Evolutionary conservation across 2,113 vertebrate genomes (phyloP), one percentile per base, ranked within the genome.

Genomic region (Notothenia rossii): DNA sequence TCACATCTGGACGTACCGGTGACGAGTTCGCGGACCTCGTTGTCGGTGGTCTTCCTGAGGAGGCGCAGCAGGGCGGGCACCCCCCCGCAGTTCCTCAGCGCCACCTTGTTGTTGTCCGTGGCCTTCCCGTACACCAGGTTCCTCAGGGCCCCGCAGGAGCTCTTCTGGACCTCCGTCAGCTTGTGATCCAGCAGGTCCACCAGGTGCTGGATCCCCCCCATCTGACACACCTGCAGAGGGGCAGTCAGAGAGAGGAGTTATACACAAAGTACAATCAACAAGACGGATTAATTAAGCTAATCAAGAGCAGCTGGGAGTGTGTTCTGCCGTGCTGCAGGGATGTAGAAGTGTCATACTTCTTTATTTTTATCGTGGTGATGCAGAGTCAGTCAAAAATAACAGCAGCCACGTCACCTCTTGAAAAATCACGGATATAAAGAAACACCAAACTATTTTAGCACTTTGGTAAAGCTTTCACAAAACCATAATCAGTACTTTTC

Each of bases 31-130:
- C 97, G 95, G 48, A 98, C 92, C 93, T 99, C 98, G 0, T 96
- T 96, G 94, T 99, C 98, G 0, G 95, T 91, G 1, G 97, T 98
- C 86, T 99, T 99, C 91, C 98, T 95, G 90, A 99, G 91, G 85
- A 99, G 91, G 9, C 97, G 95, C 77, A 99, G 92, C 50, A 99
- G 95, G 6, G 98, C 98, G 1, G 97, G 97, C 12, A 99, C 96
- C 1, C 98, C 98, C 0, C 97, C 98, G 8, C 97, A 97, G 40
- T 99, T 99, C 94, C 98, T 97, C 95, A 99, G 96, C 0, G 97
- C 97, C 91, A 99, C 96, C 91, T 99, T 99, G 95, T 99, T 99
- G 91, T 97, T 97, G 61, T 99, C 98, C 0, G 97, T 99, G 69
- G 97, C 98, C 77, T 98, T 99, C 3, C 98, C 96, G 0, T 98